Evolutionary conservation across 2,888 invertebrate species (phyloP).

Genomic region (Encarsia formosa): DNA sequence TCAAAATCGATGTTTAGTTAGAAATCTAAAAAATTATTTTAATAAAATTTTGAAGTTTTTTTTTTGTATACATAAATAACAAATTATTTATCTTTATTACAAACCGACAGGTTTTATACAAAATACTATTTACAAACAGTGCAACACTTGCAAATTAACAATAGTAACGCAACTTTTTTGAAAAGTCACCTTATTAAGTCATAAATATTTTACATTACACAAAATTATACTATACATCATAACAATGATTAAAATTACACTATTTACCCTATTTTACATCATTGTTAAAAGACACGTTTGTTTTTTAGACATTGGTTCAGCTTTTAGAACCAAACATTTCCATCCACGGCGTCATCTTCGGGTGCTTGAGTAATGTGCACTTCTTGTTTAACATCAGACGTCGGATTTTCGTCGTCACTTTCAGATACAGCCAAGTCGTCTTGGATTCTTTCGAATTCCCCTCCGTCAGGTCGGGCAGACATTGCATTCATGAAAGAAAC

Average conservation of each 20-base stretch:
- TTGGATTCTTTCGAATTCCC: conserved; percentile 59
- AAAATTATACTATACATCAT: conserved; percentile 9
- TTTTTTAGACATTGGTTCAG: neutral
- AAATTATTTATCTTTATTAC: too few species aligned
- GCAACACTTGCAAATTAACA: too few species aligned
- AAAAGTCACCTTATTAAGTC: too few species aligned
- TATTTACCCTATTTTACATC: conserved; percentile 12
- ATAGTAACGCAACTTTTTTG: too few species aligned
- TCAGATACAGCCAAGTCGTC: conserved; percentile 75
- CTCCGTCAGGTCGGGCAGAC: conserved; percentile 46
- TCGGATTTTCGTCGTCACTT: conserved; percentile 62
- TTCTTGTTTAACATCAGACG: conserved; percentile 14
- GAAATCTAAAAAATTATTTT: neutral
- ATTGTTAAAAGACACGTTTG: conserved; percentile 9
- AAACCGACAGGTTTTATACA: too few species aligned
- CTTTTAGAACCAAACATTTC: conserved; percentile 24
- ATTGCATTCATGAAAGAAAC: conserved; percentile 69
- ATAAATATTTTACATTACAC: too few species aligned
- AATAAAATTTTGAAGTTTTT: neutral
- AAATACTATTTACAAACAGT: too few species aligned
- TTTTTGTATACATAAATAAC: neutral
- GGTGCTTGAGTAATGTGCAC: too few species aligned
- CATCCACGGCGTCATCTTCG: conserved; percentile 22
- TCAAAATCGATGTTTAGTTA: neutral
- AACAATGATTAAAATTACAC: conserved; percentile 5